Percentiles rank a stretch among this genome's conserved stretches.
These are phyloP conservation scores for Colaptes auratus DNA, from an alignment of 2,113 vertebrate genomes.

Conservation along the genomic window DNA sequence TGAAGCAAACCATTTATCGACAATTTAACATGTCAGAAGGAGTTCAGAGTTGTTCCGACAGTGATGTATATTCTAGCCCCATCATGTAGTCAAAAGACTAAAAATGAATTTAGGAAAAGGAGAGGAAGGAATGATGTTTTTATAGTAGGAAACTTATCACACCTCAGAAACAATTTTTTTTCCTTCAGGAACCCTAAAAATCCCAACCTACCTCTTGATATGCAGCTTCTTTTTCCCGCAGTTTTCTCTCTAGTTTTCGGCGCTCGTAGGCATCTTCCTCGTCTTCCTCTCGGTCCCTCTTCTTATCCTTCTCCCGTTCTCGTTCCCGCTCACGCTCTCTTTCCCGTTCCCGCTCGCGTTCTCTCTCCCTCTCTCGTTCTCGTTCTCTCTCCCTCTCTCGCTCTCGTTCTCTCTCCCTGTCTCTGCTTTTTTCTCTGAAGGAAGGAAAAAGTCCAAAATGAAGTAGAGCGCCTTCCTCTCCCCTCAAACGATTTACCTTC, in stretches of 20 bases:
- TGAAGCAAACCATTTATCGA: not conserved
- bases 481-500: not conserved
- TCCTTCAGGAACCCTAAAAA: not conserved
- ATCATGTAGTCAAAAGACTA: not conserved
- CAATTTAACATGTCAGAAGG: not conserved
- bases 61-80: not conserved
- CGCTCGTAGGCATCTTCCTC: constrained; percentile 96
- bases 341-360: constrained; percentile 83
- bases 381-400: constrained; percentile 79
- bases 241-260: constrained; percentile 92
- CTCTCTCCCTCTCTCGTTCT: constrained; percentile 82
- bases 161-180: not conserved
- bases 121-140: not conserved
- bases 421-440: constrained; percentile 84
- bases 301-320: constrained; percentile 92
- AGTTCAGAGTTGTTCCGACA: not conserved
- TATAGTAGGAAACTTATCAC: not conserved
- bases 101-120: not conserved
- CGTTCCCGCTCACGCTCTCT: constrained; percentile 88
- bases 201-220: constrained; percentile 90
- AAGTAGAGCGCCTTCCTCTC: not conserved
- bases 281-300: constrained; percentile 93
- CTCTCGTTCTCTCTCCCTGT: constrained; percentile 81
- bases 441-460: not conserved
- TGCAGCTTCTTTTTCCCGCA: constrained; percentile 96